Base-by-base conservation (phyloP, 1,140 invertebrate genomes). In the Aphelenchoides avenae region DNA sequence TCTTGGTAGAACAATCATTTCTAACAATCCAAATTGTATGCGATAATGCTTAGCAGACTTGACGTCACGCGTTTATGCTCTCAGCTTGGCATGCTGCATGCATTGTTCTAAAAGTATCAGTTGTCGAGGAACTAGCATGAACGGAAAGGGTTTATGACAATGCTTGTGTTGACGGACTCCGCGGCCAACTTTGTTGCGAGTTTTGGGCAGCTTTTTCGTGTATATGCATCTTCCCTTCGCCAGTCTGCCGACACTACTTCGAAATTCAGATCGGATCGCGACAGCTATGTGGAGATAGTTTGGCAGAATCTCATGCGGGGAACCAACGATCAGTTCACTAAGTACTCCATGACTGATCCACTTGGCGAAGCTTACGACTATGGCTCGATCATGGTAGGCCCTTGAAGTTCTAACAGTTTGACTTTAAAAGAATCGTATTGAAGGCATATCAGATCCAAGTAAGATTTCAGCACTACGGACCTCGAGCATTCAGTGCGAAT, bases 401-500 rank as follows among this genome's bases (percentile, higher is more conserved):
- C 42, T 34, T 4, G 13, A 11, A 5, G 31, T 36, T 3, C 24
- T n/a, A 5, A 0, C n/a, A 55, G 27, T n/a, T n/a, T 20, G 20
- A 15, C 3, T 7, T 5, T 9, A 29, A 13, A 30, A 26, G 43
- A 24, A 22, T 52, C n/a, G 7, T 27, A 24, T 0, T 5, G 18
- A 26, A 30, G 18, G 18, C 5, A 1, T 22, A 11, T 48, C 15
- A n/a, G n/a, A n/a, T n/a, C n/a, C n/a, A n/a, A n/a, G n/a, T n/a
- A n/a, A 7, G 41, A 27, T 29, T 53, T 60, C 18, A 60, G 81
- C 82, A 83, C 60, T 83, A 83, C 57, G 80, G 80, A 0, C 68
- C 79, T 5, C 81, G 77, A 57, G 81, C 82, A 11, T 84, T 83
- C 71, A 78, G 81, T 29, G 77, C 75, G 42, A 79, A 81, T 53